Base-by-base conservation (phyloP, 1,140 invertebrate genomes). In the Drosophila repletoides region DNA sequence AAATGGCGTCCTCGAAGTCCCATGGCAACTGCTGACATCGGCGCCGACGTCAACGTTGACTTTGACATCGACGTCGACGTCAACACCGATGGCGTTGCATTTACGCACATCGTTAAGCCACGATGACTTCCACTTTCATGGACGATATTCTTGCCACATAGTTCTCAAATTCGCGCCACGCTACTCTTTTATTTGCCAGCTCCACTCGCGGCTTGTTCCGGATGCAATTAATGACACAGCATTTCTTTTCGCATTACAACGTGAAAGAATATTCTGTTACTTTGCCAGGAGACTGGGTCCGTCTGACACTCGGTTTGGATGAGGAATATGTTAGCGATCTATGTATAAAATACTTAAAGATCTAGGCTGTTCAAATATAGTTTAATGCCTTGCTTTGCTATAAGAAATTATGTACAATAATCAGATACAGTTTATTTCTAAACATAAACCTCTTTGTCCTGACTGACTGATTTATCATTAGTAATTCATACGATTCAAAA, bases 61-160 rank as follows among this genome's bases (percentile, higher is more conserved):
- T 45, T 70, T 5, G 29, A 14, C 31, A 7, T n/a, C 45, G 41
- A 45, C 49, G 45, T 66, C 9, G 19, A n/a, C 40, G 22, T 7
- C 33, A 43, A 48, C 55, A 55, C 55, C 34, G 60, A 74, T 79
- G 38, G 29, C 28, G 19, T 59, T 55, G 65, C 68, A 79, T 53
- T 74, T 71, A 68, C 43, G 60, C 45, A 65, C 45, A 59, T 51
- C 45, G 36, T 51, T 66, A 64, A 38, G 31, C 60, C 40, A 46
- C 24, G 31, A 46, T 55, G 60, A 55, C 40, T 52, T 36, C 12
- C 59, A 53, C 26, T 28, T 52, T 63, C 24, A 52, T 10, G 9
- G 17, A 17, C 21, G 19, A 41, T 17, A 41, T 21, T 49, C 29
- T 56, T 36, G 12, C 40, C 21, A 22, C 40, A 24, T 6, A 17